A percentile compares a stretch with the other conserved stretches of the same genome.
phyloP scores from a whole-genome alignment of 2,888 invertebrate genomes.

The Lysandra coridon region DNA sequence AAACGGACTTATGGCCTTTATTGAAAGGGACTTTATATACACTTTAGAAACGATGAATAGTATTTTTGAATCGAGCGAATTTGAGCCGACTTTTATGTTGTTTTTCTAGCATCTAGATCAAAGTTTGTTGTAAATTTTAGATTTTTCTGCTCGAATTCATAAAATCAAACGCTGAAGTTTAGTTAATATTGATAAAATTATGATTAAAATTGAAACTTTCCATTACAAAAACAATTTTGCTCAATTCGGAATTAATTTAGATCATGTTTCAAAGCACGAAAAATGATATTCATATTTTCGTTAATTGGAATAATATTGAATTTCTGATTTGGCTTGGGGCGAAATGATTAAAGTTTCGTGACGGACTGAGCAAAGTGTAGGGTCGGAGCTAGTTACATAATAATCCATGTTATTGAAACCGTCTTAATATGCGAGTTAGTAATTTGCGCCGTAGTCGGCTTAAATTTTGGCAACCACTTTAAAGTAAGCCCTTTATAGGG shows the following conservation, averaged over 20 bases:
- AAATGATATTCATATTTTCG: background rate
- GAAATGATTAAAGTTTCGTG: background rate
- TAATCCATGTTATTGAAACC: constrained; percentile 14
- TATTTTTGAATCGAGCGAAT: background rate
- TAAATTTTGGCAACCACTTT: constrained; percentile 13
- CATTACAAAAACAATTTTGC: background rate
- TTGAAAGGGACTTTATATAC: background rate
- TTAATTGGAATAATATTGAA: background rate
- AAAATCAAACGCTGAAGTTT: background rate
- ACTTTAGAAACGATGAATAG: constrained; percentile 1
- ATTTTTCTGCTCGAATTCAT: background rate
- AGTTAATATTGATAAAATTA: background rate
- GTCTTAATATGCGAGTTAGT: constrained; percentile 1
- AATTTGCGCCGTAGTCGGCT: constrained; percentile 3
- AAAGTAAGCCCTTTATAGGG: constrained; percentile 6
- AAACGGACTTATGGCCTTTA: background rate
- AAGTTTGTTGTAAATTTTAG: background rate
- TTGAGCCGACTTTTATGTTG: background rate
- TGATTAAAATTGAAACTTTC: background rate
- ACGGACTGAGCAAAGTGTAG: background rate
- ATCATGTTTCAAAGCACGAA: background rate
- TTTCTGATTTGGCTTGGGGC: background rate
- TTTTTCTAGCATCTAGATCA: background rate
- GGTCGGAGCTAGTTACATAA: background rate
- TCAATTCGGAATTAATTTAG: background rate